phyloP scores from a whole-genome alignment of 2,888 invertebrate species.

The Nemurella pictetii region DNA sequence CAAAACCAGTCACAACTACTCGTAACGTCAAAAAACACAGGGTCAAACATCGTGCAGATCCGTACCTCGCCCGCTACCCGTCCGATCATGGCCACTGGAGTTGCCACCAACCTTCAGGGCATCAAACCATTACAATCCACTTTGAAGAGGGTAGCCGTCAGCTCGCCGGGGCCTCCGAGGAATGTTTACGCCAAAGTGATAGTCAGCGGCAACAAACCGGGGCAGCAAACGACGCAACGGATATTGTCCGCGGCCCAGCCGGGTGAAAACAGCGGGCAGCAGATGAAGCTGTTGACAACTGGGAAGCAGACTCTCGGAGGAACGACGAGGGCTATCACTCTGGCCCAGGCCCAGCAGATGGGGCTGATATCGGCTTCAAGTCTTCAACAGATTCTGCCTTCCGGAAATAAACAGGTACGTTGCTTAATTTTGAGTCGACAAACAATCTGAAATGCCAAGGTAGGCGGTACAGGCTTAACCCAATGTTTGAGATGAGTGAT shows the following conservation, averaged over 20 bases:
- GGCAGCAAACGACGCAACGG: constrained; percentile 50
- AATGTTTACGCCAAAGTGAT: constrained; percentile 54
- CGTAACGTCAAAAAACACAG: constrained; percentile 52
- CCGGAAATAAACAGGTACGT: constrained; percentile 44
- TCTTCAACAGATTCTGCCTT: constrained; percentile 54
- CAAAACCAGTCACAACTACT: constrained; percentile 51
- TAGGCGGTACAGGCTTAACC: no score
- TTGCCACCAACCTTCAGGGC: constrained; percentile 48
- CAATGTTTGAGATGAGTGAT: no score
- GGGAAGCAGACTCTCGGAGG: constrained; percentile 44
- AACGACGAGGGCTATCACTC: constrained; percentile 62
- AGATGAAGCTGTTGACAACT: constrained; percentile 51
- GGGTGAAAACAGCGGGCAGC: constrained; percentile 43
- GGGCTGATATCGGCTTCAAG: constrained; percentile 58
- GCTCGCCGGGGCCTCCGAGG: constrained; percentile 51
- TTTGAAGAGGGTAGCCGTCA: constrained; percentile 51
- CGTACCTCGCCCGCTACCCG: constrained; percentile 48
- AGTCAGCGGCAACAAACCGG: constrained; percentile 50
- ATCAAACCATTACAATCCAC: constrained; percentile 49
- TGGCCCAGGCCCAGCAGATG: constrained; percentile 67
- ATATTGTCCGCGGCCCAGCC: constrained; percentile 50
- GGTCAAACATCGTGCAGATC: constrained; percentile 52
- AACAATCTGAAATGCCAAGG: no score
- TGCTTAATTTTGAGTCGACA: no score
- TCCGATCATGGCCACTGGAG: constrained; percentile 48